Conservation (phyloP, 2,888 invertebrate genomes). For the Stomorhina lunata region DNA sequence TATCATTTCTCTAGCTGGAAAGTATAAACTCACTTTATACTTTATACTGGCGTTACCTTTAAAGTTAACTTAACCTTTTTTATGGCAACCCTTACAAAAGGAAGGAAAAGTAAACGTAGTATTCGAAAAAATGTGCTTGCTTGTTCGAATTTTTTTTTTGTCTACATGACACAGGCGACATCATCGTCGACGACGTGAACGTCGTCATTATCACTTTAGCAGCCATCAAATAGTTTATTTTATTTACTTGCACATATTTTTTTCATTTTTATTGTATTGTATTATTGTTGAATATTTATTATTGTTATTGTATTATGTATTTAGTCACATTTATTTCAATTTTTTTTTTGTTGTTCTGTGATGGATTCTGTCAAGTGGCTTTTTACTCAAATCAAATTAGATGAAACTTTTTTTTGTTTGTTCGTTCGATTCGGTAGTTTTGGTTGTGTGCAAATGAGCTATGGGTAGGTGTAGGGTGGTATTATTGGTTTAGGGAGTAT, state of each 20-base stretch:
- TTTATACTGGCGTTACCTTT: too few relatives aligned
- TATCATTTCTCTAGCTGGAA: too few relatives aligned
- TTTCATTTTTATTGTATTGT: constrained; percentile 30
- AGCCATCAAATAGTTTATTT: constrained; percentile 38
- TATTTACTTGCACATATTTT: too few relatives aligned
- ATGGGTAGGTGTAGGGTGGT: background rate
- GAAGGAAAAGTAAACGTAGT: background rate
- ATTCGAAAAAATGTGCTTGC: background rate
- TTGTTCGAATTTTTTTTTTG: background rate
- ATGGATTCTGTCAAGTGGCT: constrained; percentile 58
- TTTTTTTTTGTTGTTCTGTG: constrained; percentile 27
- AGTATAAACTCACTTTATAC: too few relatives aligned
- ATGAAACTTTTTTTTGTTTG: constrained; percentile 1
- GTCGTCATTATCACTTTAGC: background rate
- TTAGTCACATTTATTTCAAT: constrained; percentile 58
- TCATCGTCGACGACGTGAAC: constrained; percentile 16
- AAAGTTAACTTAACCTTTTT: too few relatives aligned
- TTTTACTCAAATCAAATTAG: constrained; percentile 63
- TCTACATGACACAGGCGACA: constrained; percentile 45
- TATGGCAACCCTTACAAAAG: background rate
- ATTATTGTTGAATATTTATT: constrained; percentile 54
- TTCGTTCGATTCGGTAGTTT: background rate
- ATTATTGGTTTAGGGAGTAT: background rate
- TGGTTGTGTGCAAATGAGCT: background rate
- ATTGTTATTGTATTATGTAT: constrained; percentile 64